Conservation (phyloP, 1,140 invertebrate species). For the Euschistus heros region DNA sequence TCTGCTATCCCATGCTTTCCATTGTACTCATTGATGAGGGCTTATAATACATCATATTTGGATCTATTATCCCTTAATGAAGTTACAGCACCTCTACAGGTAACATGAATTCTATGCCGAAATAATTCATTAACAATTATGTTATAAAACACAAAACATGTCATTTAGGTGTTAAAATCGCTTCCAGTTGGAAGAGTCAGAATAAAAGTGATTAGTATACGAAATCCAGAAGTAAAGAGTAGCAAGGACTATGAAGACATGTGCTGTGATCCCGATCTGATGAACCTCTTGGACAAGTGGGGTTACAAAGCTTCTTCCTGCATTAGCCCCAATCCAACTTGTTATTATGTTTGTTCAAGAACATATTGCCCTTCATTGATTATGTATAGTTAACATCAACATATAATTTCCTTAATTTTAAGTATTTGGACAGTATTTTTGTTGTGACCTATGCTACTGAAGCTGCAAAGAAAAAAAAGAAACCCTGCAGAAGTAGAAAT, state of each 20-base stretch:
- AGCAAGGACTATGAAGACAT: neutral
- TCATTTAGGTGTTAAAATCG: neutral
- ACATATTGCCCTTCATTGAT: slow-evolving; percentile 2
- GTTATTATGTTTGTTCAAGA: slow-evolving; percentile 4
- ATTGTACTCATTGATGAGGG: slow-evolving; percentile 64
- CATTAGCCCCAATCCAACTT: neutral
- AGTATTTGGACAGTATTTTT: no score
- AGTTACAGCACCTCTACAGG: slow-evolving; percentile 47
- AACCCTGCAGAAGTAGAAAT: no score
- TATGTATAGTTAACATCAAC: neutral
- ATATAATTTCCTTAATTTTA: no score
- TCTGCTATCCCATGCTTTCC: slow-evolving; percentile 73
- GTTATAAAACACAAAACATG: neutral
- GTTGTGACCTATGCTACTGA: no score
- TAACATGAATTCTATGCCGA: neutral
- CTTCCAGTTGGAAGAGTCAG: neutral
- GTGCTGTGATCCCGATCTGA: neutral
- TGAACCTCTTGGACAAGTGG: neutral
- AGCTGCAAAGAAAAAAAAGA: no score
- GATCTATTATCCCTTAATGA: slow-evolving; percentile 63
- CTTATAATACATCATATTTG: slow-evolving; percentile 54
- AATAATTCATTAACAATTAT: neutral
- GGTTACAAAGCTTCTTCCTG: slow-evolving; percentile 3
- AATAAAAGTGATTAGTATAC: slow-evolving; percentile 5
- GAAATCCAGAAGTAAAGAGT: neutral